Conservation (phyloP, 2,113 vertebrate species). For the Todiramphus saurophagus region DNA sequence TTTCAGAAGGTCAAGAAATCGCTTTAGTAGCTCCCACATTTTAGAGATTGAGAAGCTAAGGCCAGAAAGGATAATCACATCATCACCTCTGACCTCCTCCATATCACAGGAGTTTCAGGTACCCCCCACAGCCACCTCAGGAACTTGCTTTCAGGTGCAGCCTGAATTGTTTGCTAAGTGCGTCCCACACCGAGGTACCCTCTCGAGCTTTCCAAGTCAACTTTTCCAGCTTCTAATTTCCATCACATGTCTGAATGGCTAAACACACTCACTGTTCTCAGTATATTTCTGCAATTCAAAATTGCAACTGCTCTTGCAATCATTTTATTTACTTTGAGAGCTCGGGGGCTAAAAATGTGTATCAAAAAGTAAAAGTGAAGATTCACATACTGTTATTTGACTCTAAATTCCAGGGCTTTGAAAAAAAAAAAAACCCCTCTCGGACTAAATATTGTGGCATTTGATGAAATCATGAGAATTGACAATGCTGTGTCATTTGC, state of each 20-base stretch:
- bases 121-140: not conserved
- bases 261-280: fast-evolving
- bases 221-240: not conserved
- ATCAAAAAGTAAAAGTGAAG: not conserved
- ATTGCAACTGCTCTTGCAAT: not conserved
- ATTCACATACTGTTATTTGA: not conserved
- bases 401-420: not conserved
- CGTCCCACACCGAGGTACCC: not conserved
- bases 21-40: not conserved
- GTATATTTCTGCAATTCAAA: not conserved
- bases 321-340: not conserved
- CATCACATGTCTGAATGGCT: not conserved
- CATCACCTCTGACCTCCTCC: not conserved
- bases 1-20: not conserved
- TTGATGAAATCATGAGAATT: not conserved
- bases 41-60: not conserved
- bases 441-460: not conserved
- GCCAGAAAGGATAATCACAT: not conserved
- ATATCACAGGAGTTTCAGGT: not conserved
- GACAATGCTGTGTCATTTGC: not conserved
- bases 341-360: not conserved
- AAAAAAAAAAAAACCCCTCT: not conserved
- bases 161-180: not conserved
- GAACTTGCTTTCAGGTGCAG: not conserved
- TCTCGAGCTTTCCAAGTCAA: not conserved